A percentile compares a stretch with the other conserved stretches of the same genome.
Conservation (phyloP, 2,888 invertebrate species). For the Epistrophella euchroma region DNA sequence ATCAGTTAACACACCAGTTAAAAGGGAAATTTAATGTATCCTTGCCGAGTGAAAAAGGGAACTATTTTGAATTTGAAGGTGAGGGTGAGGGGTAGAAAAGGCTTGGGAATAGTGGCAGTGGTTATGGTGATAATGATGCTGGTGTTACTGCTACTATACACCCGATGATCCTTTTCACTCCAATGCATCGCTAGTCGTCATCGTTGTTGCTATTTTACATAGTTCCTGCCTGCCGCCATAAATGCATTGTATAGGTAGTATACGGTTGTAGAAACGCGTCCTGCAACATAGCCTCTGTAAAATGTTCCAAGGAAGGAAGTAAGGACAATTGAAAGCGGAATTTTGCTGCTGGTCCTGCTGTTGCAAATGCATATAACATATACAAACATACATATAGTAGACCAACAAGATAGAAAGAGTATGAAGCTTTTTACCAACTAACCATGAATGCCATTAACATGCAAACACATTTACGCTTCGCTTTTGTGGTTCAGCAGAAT, state of each 20-base stretch:
- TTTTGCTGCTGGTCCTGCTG: constrained; percentile 38
- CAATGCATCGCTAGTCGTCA: constrained; percentile 43
- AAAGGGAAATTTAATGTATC: constrained; percentile 56
- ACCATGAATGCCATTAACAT: constrained; percentile 68
- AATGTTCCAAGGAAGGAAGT: constrained; percentile 62
- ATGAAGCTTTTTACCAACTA: constrained; percentile 30
- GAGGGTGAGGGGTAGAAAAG: too few relatives aligned
- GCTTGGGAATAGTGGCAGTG: constrained; percentile 12
- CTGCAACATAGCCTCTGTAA: background rate
- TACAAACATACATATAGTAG: background rate
- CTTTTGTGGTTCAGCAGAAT: constrained; percentile 64
- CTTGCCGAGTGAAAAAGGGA: constrained; percentile 6
- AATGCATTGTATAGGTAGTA: background rate
- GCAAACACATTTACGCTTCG: constrained; percentile 71
- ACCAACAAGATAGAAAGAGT: background rate
- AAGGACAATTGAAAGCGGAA: constrained; percentile 69
- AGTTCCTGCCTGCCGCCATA: background rate
- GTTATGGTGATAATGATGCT: constrained; percentile 58
- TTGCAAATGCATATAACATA: background rate
- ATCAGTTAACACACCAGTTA: constrained; percentile 59
- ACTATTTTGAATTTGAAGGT: background rate
- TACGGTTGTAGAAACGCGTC: background rate
- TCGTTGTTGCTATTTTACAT: background rate
- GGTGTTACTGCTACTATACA: constrained; percentile 40
- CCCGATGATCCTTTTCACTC: constrained; percentile 58